Evolutionary conservation across 2,888 invertebrate species (phyloP).

Genomic region (Heteropelma amictum): DNA sequence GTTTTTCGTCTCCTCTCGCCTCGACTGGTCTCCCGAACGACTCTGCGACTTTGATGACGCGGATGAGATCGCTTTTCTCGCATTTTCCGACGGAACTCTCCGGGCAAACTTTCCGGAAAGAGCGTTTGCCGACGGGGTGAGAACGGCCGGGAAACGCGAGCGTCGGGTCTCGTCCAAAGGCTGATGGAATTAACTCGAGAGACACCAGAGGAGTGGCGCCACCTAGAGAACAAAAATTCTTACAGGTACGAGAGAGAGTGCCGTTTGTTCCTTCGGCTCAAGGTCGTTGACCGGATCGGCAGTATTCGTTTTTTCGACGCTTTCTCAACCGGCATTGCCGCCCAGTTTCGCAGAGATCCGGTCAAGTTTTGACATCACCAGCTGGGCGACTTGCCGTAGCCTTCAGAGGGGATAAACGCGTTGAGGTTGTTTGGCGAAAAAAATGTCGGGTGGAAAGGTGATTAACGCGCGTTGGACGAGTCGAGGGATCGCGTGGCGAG

Average conservation of each 20-base stretch:
- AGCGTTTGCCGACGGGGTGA: constrained; percentile 25
- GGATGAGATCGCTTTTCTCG: constrained; percentile 34
- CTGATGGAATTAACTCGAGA: constrained; percentile 16
- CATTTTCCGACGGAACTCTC: constrained; percentile 12
- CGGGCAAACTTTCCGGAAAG: constrained; percentile 47
- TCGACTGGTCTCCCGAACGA: not conserved
- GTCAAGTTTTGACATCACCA: too few relatives aligned
- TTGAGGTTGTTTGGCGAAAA: too few relatives aligned
- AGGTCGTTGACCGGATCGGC: too few relatives aligned
- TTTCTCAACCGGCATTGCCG: too few relatives aligned
- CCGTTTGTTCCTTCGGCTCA: too few relatives aligned
- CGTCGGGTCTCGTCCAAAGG: constrained; percentile 40
- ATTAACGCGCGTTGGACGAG: constrained; percentile 51
- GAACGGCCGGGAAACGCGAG: constrained; percentile 44
- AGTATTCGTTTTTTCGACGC: too few relatives aligned
- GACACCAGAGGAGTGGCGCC: too few relatives aligned
- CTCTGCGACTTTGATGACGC: constrained; percentile 15
- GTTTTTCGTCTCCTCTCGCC: constrained; percentile 11
- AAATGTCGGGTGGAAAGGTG: constrained; percentile 49
- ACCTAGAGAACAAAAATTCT: too few relatives aligned
- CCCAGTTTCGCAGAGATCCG: too few relatives aligned
- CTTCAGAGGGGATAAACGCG: too few relatives aligned
- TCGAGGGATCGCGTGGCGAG: constrained; percentile 45
- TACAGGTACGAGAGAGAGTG: too few relatives aligned
- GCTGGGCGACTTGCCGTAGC: too few relatives aligned